Percentiles rank a stretch among this genome's conserved stretches.
phyloP scores from a whole-genome alignment of 2,888 invertebrate species.

The Carterocephalus palaemon region DNA sequence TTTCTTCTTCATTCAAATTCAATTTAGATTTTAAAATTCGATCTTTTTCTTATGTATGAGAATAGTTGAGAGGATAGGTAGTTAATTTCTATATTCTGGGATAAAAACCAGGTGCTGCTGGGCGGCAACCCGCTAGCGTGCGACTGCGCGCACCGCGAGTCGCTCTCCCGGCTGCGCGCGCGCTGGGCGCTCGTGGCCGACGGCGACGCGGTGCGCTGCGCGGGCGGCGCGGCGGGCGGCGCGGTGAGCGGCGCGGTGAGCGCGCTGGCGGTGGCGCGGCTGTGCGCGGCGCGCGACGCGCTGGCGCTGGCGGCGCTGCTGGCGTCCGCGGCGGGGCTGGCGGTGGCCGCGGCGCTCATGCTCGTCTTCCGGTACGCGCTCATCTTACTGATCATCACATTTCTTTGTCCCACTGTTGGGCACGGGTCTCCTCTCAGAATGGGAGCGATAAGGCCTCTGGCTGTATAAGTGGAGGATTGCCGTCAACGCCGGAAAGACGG shows the following conservation, averaged over 20 bases:
- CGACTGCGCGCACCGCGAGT: constrained; percentile 30
- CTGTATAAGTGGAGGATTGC: too few species aligned
- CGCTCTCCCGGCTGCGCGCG: constrained; percentile 21
- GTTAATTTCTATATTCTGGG: too few species aligned
- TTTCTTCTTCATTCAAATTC: too few species aligned
- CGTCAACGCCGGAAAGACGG: too few species aligned
- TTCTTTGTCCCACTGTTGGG: too few species aligned
- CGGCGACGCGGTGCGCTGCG: constrained; percentile 37
- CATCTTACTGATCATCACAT: too few species aligned
- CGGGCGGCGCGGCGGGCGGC: constrained; percentile 31
- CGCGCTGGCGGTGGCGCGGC: constrained; percentile 21
- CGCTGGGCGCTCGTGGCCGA: constrained; percentile 18
- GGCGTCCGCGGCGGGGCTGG: constrained; percentile 23
- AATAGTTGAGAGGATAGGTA: too few species aligned
- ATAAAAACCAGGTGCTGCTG: constrained; percentile 28
- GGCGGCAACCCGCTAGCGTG: constrained; percentile 36
- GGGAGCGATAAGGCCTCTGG: too few species aligned
- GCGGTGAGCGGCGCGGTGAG: too few species aligned
- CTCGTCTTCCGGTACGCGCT: background rate
- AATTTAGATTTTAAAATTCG: too few species aligned
- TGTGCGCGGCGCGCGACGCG: constrained; percentile 38
- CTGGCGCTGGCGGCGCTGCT: constrained; percentile 24
- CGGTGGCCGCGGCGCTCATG: constrained; percentile 9
- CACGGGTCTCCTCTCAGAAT: too few species aligned
- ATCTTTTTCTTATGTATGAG: too few species aligned